Evolutionary conservation across 2,888 invertebrate genomes (phyloP).

Genomic region (Phymatocera aterrima): DNA sequence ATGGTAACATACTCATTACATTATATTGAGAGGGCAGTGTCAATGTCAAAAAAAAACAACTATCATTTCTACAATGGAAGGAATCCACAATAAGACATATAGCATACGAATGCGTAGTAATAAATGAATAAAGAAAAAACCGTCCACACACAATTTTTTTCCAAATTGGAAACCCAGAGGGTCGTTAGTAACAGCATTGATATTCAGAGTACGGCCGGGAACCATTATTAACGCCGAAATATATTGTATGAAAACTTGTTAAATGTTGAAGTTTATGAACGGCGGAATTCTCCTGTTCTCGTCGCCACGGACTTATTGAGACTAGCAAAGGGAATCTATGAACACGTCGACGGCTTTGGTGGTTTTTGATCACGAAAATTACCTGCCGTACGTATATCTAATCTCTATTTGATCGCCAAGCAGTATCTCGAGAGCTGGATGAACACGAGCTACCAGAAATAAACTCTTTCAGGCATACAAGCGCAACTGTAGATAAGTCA

Average conservation of each 20-base stretch:
- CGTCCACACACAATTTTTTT: background rate
- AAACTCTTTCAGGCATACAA: background rate
- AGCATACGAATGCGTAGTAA: no score
- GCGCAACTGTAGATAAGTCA: background rate
- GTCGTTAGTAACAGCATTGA: background rate
- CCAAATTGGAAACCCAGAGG: background rate
- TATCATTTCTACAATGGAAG: background rate
- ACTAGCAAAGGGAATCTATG: background rate
- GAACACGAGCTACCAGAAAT: background rate
- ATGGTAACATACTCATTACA: no score
- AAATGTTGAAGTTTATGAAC: background rate
- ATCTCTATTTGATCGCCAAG: background rate
- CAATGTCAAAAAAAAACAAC: no score
- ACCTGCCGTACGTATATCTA: background rate
- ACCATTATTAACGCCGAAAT: background rate
- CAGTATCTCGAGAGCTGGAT: background rate
- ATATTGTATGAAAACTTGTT: background rate
- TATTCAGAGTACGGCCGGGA: background rate
- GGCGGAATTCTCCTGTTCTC: background rate
- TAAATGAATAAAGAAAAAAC: background rate
- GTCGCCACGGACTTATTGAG: background rate
- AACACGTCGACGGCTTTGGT: background rate
- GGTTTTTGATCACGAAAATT: background rate
- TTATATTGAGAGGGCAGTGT: no score
- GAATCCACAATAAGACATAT: no score